Evolutionary conservation across 1,140 invertebrate genomes (phyloP).

Genomic region (Phenacoccus solenopsis): DNA sequence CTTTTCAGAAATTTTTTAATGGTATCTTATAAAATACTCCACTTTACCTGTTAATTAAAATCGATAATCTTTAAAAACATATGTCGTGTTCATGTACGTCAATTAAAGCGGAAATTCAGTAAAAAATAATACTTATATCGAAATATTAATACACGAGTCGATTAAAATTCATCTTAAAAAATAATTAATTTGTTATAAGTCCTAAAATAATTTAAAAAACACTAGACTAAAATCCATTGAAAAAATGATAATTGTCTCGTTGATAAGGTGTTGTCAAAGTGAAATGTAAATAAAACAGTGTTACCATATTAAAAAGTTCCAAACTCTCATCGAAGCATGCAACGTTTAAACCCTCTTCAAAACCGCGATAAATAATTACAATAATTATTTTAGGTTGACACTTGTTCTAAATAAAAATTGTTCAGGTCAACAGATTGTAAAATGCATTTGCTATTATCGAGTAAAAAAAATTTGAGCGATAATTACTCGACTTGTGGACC

Average conservation of each 20-base stretch:
- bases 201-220: not conserved
- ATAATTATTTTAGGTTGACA: not conserved
- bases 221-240: not conserved
- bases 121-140: too few species aligned
- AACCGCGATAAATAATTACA: not conserved
- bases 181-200: too few species aligned
- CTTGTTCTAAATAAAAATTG: too few species aligned
- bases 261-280: not conserved
- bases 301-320: not conserved
- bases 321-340: not conserved
- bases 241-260: not conserved
- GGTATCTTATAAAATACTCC: too few species aligned
- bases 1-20: too few species aligned
- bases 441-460: too few species aligned
- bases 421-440: too few species aligned
- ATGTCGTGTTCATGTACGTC: too few species aligned
- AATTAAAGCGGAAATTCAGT: too few species aligned
- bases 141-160: too few species aligned
- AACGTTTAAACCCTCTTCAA: not conserved
- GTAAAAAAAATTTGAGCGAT: not conserved
- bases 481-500: not conserved
- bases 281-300: not conserved
- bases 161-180: not conserved
- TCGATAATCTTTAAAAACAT: too few species aligned
- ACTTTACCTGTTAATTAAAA: too few species aligned